Conservation (phyloP, 2,113 vertebrate species). For the Sinocyclocheilus anshuiensis region DNA sequence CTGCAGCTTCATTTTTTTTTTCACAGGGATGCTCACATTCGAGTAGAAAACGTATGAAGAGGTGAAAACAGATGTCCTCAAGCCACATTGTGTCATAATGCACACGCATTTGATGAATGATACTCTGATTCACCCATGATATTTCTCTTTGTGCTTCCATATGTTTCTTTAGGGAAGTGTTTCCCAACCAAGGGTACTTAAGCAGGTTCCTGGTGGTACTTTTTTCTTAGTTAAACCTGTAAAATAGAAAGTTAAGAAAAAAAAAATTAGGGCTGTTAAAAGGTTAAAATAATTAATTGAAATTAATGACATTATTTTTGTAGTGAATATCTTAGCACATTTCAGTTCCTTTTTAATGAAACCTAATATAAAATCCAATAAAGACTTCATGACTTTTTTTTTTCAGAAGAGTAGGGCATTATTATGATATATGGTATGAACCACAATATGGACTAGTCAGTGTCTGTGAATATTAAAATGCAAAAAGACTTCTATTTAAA, state of each 20-base stretch:
- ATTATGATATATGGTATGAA: too few relatives aligned
- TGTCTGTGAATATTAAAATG: neutral
- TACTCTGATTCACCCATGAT: neutral
- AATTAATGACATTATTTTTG: neutral
- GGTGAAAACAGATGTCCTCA: neutral
- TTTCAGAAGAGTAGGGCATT: too few relatives aligned
- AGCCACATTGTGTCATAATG: neutral
- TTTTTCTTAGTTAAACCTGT: neutral
- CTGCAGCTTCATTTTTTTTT: constrained; percentile 69
- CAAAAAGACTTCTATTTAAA: neutral
- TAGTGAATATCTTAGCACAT: neutral
- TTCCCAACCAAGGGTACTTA: neutral
- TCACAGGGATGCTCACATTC: constrained; percentile 9
- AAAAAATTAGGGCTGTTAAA: neutral
- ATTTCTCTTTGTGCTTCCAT: neutral
- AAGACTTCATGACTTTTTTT: neutral
- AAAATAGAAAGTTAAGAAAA: neutral
- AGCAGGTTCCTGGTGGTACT: neutral
- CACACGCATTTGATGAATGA: neutral
- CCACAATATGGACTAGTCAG: neutral
- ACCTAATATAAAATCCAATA: neutral
- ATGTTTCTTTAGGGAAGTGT: too few relatives aligned
- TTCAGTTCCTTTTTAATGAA: neutral
- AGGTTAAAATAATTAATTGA: neutral
- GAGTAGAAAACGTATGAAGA: neutral